phyloP scores from a whole-genome alignment of 2,113 vertebrate genomes.

The Macquaria ambigua region DNA sequence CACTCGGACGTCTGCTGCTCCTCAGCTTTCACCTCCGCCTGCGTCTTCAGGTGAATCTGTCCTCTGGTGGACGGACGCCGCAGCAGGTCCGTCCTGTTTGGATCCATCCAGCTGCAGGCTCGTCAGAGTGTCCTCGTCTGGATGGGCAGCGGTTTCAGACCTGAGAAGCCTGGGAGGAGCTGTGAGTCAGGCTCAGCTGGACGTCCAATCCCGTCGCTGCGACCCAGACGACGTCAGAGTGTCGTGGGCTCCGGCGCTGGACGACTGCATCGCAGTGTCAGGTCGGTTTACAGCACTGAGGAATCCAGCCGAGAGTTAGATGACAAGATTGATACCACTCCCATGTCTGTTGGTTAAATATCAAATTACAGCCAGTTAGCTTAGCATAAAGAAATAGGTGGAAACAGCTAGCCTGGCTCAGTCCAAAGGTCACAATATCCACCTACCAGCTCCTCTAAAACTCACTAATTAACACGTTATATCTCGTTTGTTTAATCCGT shows the following conservation, averaged over 20 bases:
- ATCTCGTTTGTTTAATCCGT: no score
- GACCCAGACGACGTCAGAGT: slow-evolving; percentile 76
- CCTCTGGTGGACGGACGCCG: slow-evolving; percentile 82
- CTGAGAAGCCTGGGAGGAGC: slow-evolving; percentile 72
- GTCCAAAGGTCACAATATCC: no score
- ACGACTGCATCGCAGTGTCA: slow-evolving; percentile 86
- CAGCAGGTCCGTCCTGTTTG: neutral
- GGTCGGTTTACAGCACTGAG: slow-evolving; percentile 74
- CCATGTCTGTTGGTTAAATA: no score
- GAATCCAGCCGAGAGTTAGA: neutral
- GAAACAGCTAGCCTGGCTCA: no score
- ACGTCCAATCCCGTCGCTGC: slow-evolving; percentile 27
- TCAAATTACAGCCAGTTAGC: no score
- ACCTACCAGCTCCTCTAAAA: no score
- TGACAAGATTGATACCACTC: no score
- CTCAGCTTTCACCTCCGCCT: slow-evolving; percentile 43
- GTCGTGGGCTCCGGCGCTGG: slow-evolving; percentile 89
- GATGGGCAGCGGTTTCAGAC: slow-evolving; percentile 84
- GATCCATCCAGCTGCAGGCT: slow-evolving; percentile 60
- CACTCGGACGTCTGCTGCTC: slow-evolving; percentile 71
- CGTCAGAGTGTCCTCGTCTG: slow-evolving; percentile 82
- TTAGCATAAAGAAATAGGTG: no score
- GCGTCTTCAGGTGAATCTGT: neutral
- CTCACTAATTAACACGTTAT: no score
- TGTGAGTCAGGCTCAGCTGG: slow-evolving; percentile 76